A percentile compares a stretch with the other conserved stretches of the same genome.
These are phyloP conservation scores for Hippocampus comes DNA, from an alignment of 2,113 vertebrate species.

Conservation along the genomic window DNA sequence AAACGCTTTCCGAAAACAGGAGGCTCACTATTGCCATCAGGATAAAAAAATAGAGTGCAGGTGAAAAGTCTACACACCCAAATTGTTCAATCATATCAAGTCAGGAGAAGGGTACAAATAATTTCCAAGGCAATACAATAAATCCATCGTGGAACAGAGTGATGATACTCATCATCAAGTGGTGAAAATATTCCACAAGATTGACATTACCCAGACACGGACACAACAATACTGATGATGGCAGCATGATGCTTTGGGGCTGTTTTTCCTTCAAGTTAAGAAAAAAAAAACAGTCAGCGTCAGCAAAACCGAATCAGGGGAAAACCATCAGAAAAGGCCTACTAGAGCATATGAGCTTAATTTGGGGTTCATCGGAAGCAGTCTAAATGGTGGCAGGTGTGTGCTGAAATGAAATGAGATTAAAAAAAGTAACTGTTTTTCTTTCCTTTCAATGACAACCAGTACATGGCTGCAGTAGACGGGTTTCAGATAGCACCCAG, in stretches of 20 bases:
- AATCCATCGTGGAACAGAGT: no score
- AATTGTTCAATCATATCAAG: background rate
- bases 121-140: no score
- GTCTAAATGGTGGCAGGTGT: background rate
- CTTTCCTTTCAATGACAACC: slow-evolving; percentile 29
- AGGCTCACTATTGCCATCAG: background rate
- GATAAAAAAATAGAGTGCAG: no score
- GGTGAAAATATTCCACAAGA: no score
- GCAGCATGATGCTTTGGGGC: background rate
- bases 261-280: background rate
- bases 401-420: slow-evolving; percentile 16
- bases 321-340: background rate
- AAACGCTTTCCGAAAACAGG: background rate
- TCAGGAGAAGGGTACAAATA: background rate
- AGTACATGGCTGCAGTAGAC: slow-evolving; percentile 24
- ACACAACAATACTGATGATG: background rate
- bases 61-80: no score
- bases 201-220: no score
- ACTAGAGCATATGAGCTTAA: background rate
- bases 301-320: background rate
- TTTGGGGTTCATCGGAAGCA: background rate
- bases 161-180: no score
- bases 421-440: slow-evolving; percentile 19
- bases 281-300: background rate
- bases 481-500: slow-evolving; percentile 29